Evolutionary conservation across 2,113 vertebrate species (phyloP).

Genomic region (Noctilio leporinus): DNA sequence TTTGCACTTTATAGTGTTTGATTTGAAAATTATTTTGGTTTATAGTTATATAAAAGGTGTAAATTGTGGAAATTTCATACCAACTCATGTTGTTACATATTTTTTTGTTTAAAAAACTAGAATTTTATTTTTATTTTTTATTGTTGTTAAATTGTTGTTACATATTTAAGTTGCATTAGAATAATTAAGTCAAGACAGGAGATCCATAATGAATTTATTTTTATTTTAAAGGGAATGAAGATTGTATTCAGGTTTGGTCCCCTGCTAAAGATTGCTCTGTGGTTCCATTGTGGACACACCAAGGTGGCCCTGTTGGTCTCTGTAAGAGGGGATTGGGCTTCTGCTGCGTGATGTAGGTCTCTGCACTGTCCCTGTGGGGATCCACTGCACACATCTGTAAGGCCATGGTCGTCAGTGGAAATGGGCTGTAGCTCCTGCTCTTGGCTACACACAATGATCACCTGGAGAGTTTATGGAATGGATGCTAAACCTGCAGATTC

Average conservation of each 20-base stretch:
- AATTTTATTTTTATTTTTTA: no score
- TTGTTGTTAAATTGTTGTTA: no score
- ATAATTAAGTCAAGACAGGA: not conserved
- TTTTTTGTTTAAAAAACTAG: no score
- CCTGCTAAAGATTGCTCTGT: not conserved
- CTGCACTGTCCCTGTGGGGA: not conserved
- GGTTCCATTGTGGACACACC: not conserved
- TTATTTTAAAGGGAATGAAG: not conserved
- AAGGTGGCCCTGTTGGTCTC: no score
- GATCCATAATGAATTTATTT: not conserved
- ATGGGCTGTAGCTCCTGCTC: accelerated
- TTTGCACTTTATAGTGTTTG: not conserved
- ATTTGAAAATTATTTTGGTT: not conserved
- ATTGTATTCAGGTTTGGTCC: not conserved
- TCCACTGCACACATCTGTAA: not conserved
- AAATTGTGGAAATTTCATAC: not conserved
- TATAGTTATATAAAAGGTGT: not conserved
- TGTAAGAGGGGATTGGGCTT: accelerated
- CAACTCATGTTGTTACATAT: not conserved
- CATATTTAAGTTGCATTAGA: not conserved
- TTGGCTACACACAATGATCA: not conserved
- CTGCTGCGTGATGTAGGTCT: not conserved
- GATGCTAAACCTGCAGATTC: not conserved
- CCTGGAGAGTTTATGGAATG: not conserved
- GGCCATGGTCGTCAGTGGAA: accelerated